Conservation (phyloP, 2,888 invertebrate species). For the Lasius platythorax region DNA sequence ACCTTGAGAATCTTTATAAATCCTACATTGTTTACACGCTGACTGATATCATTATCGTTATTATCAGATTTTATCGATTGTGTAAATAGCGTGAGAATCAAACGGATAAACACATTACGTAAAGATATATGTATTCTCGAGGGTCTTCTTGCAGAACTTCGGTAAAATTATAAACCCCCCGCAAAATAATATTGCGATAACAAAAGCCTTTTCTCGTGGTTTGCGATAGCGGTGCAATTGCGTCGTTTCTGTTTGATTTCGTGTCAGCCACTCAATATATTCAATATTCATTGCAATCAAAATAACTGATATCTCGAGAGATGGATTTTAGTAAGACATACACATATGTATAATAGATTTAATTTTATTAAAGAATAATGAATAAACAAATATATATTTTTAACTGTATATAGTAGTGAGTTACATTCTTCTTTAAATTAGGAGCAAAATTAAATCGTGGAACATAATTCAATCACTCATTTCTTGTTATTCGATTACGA, state of each 20-base stretch:
- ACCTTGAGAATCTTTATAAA: constrained; percentile 50
- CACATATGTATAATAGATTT: too few relatives aligned
- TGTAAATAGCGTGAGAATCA: constrained; percentile 29
- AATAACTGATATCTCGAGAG: too few relatives aligned
- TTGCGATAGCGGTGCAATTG: constrained; percentile 10
- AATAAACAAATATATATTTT: constrained; percentile 18
- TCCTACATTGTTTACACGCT: constrained; percentile 4
- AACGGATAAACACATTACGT: constrained; percentile 61
- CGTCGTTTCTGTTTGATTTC: constrained; percentile 18
- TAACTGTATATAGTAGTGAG: neutral
- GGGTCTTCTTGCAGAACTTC: constrained; percentile 11
- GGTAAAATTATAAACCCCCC: constrained; percentile 48
- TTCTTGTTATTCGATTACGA: neutral
- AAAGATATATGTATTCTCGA: constrained; percentile 13
- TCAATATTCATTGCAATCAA: too few relatives aligned
- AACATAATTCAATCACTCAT: neutral
- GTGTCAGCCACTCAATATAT: neutral
- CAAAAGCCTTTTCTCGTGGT: neutral
- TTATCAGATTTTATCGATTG: constrained; percentile 57
- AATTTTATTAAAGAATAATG: neutral
- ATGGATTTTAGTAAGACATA: too few relatives aligned
- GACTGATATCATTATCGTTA: constrained; percentile 53
- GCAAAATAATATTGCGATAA: constrained; percentile 48
- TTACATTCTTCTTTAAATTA: neutral
- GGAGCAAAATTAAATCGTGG: constrained; percentile 38